Percentiles rank a stretch among this genome's conserved stretches.
Evolutionary conservation across 2,113 vertebrate species (phyloP).

Genomic region (Phylloscopus whistleri): DNA sequence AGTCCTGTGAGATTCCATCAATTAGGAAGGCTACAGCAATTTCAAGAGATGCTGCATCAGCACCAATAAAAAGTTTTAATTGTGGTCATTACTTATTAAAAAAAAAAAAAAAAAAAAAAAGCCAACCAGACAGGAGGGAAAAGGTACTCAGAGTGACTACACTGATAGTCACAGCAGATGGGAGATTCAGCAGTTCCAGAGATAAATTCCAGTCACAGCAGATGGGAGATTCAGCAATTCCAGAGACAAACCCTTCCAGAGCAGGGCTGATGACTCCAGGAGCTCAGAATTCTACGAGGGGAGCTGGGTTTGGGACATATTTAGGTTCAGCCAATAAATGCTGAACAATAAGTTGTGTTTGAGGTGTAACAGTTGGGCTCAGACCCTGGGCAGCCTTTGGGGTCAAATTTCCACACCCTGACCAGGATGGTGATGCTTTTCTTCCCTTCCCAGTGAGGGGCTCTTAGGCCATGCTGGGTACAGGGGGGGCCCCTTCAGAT

Average conservation of each 20-base stretch:
- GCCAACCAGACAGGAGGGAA: background rate
- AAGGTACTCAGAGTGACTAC: background rate
- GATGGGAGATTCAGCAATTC: background rate
- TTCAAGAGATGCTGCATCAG: background rate
- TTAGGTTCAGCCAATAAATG: background rate
- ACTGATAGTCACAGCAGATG: background rate
- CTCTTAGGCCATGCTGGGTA: no score
- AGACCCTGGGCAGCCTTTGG: background rate
- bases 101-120: background rate
- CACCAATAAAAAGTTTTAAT: constrained; percentile 18
- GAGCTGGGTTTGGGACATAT: accelerated
- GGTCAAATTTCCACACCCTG: background rate
- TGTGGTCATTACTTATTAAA: background rate
- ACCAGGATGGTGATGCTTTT: background rate
- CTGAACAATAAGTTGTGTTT: background rate
- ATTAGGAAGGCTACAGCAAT: background rate
- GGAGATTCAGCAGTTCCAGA: background rate
- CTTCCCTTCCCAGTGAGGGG: background rate
- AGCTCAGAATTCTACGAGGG: background rate
- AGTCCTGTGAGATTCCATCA: background rate
- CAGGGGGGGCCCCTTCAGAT: background rate
- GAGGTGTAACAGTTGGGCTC: background rate
- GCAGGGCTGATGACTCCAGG: accelerated
- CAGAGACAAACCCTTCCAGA: accelerated
- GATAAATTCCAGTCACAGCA: background rate